Conservation (phyloP, 2,888 invertebrate species). For the Megaustenia siamemsis region DNA sequence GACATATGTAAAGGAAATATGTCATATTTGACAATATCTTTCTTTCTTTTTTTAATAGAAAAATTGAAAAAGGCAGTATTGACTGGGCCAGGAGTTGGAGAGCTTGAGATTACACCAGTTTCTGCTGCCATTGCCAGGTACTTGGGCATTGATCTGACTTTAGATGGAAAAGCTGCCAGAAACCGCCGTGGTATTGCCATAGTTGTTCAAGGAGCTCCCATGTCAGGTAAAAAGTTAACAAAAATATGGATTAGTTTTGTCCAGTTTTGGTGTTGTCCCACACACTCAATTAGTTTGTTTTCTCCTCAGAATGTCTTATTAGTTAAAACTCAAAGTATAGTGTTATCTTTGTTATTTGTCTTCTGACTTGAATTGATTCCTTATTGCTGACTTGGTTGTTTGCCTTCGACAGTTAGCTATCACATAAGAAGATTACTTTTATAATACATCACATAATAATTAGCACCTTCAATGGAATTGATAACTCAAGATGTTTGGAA, state of each 20-base stretch:
- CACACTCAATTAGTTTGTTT: neutral
- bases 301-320: too few species aligned
- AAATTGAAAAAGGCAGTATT: slow-evolving; percentile 56
- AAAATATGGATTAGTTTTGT: too few species aligned
- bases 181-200: slow-evolving; percentile 79
- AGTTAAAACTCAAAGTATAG: too few species aligned
- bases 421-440: too few species aligned
- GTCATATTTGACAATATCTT: neutral
- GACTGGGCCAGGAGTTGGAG: slow-evolving; percentile 76
- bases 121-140: slow-evolving; percentile 79
- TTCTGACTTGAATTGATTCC: too few species aligned
- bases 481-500: too few species aligned
- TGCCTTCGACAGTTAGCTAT: too few species aligned
- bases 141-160: slow-evolving; percentile 79
- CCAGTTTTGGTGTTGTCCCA: neutral
- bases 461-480: too few species aligned
- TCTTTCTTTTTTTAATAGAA: slow-evolving; percentile 52
- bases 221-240: slow-evolving; percentile 73
- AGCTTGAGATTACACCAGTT: slow-evolving; percentile 80
- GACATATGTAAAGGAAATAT: neutral
- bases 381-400: too few species aligned
- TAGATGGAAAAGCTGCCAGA: slow-evolving; percentile 79
- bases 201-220: slow-evolving; percentile 80
- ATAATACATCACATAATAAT: too few species aligned
- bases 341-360: too few species aligned